A percentile compares a stretch with the other conserved stretches of the same genome.
Evolutionary conservation across 1,140 invertebrate species (phyloP).

Genomic region (Drosophila athabasca): DNA sequence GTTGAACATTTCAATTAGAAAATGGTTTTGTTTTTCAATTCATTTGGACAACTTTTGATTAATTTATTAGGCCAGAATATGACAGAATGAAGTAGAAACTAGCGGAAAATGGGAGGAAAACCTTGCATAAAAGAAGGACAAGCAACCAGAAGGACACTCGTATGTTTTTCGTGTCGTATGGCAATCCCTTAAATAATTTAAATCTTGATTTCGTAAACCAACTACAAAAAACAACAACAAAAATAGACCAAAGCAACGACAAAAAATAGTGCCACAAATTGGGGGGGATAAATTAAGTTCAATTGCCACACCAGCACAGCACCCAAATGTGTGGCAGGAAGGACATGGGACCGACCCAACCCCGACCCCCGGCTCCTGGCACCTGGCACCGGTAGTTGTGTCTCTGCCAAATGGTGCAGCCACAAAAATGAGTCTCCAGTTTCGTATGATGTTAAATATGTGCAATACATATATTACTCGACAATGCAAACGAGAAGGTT

Average conservation of each 20-base stretch:
- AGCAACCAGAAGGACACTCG: constrained; percentile 41
- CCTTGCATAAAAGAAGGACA: constrained; percentile 40
- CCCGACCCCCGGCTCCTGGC: not conserved
- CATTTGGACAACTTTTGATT: constrained; percentile 3
- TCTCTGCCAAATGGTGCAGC: constrained; percentile 15
- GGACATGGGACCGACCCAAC: constrained; percentile 5
- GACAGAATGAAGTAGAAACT: too few relatives aligned
- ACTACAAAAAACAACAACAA: constrained; percentile 12
- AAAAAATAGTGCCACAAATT: constrained; percentile 41
- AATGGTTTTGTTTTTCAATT: constrained; percentile 28
- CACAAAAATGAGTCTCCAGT: constrained; percentile 9
- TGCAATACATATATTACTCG: not conserved
- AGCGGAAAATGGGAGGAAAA: too few relatives aligned
- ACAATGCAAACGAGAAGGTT: too few relatives aligned
- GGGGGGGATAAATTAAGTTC: constrained; percentile 55
- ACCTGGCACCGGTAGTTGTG: constrained; percentile 9
- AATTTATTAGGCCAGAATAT: not conserved
- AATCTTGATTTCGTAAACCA: constrained; percentile 59
- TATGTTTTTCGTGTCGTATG: constrained; percentile 58
- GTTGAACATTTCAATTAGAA: constrained; percentile 63
- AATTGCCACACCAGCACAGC: constrained; percentile 43
- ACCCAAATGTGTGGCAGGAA: constrained; percentile 1
- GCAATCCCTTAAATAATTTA: constrained; percentile 66
- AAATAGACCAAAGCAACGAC: constrained; percentile 6
- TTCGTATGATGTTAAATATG: constrained; percentile 20